These are phyloP conservation scores for Drosophila melanica DNA, from an alignment of 1,140 invertebrate species.

Conservation along the genomic window DNA sequence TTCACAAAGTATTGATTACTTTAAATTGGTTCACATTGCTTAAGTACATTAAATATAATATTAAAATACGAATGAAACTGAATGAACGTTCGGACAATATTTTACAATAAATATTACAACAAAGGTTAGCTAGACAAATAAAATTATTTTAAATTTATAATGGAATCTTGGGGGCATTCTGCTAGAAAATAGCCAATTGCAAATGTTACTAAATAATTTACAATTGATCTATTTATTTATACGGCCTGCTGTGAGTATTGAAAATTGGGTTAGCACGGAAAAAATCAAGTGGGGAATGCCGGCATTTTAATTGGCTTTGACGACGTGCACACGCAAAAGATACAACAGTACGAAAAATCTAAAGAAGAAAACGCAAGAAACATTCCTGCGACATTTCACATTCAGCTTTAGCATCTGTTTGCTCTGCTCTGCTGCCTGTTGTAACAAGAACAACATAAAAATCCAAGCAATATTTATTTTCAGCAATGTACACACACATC, in stretches of 20 bases:
- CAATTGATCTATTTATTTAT: conserved; percentile 34
- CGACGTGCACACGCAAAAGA: conserved; percentile 29
- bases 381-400: conserved; percentile 32
- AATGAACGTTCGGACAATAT: neutral
- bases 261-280: conserved; percentile 60
- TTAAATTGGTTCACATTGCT: too few species aligned
- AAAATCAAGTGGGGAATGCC: conserved; percentile 37
- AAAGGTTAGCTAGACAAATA: too few species aligned
- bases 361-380: conserved; percentile 15
- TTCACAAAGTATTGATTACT: too few species aligned
- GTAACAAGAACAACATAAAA: conserved; percentile 8
- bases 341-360: conserved; percentile 10
- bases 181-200: too few species aligned
- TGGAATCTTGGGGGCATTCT: too few species aligned
- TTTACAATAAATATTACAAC: neutral
- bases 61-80: conserved; percentile 14
- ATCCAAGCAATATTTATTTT: conserved; percentile 32
- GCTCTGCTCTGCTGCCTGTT: conserved; percentile 12
- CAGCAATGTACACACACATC: conserved; percentile 46
- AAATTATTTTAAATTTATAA: too few species aligned
- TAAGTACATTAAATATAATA: conserved; percentile 5
- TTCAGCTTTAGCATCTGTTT: conserved; percentile 3
- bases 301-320: conserved; percentile 60
- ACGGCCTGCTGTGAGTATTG: conserved; percentile 14
- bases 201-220: conserved; percentile 40